Conservation (phyloP, 2,113 vertebrate species). For the Sinocyclocheilus maitianheensis region DNA sequence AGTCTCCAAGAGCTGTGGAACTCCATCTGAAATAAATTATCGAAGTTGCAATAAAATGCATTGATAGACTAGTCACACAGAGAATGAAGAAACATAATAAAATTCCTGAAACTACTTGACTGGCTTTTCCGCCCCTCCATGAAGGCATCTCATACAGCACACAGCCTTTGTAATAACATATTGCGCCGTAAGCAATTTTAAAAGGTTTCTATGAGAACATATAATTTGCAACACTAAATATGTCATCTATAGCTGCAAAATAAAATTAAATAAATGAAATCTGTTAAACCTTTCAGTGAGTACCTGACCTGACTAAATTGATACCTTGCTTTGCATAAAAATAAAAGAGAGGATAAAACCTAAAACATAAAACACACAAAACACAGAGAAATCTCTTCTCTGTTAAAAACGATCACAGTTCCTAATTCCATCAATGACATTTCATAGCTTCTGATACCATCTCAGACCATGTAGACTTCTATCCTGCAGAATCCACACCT, state of each 20-base stretch:
- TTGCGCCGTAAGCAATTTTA: slow-evolving; percentile 16
- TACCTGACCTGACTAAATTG: slow-evolving; percentile 75
- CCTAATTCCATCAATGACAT: slow-evolving; percentile 66
- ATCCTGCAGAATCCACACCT: slow-evolving; percentile 79
- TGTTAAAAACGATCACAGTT: slow-evolving; percentile 71
- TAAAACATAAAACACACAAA: slow-evolving; percentile 9
- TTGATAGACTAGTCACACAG: slow-evolving; percentile 52
- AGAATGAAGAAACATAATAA: slow-evolving; percentile 58
- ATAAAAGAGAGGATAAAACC: slow-evolving; percentile 44
- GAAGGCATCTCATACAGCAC: slow-evolving; percentile 59
- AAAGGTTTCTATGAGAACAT: slow-evolving; percentile 57
- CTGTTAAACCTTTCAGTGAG: slow-evolving; percentile 73
- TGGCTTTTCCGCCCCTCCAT: slow-evolving; percentile 50
- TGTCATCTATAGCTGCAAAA: slow-evolving; percentile 13
- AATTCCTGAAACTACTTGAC: slow-evolving; percentile 67
- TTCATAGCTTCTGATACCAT: slow-evolving; percentile 69
- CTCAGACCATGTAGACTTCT: slow-evolving; percentile 72
- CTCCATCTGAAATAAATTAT: slow-evolving; percentile 77
- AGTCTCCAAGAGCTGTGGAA: slow-evolving; percentile 65
- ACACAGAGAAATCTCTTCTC: slow-evolving; percentile 68
- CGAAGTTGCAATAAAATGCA: slow-evolving; percentile 64
- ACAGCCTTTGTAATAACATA: background rate
- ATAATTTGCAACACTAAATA: slow-evolving; percentile 61
- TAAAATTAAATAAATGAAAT: slow-evolving; percentile 76
- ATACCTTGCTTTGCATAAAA: slow-evolving; percentile 69